Conservation (phyloP, 2,113 vertebrate species). For the Calonectris borealis region DNA sequence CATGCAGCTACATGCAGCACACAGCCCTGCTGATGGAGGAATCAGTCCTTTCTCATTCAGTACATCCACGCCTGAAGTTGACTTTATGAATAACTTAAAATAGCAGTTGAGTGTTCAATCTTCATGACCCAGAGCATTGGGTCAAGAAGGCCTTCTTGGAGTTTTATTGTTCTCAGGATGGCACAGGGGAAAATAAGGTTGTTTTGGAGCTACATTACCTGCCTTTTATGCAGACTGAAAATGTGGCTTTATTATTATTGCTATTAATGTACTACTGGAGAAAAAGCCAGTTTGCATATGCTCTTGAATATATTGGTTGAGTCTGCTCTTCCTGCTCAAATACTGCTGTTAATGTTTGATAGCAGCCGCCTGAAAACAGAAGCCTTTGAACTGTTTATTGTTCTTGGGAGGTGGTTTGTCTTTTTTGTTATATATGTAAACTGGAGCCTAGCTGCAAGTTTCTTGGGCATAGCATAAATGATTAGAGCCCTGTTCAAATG, state of each 20-base stretch:
- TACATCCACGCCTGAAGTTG: neutral
- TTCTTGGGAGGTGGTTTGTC: neutral
- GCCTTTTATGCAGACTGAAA: neutral
- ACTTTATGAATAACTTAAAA: neutral
- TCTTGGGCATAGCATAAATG: neutral
- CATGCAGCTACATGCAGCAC: neutral
- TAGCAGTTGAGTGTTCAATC: neutral
- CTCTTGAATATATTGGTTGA: neutral
- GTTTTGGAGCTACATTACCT: neutral
- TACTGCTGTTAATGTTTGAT: constrained; percentile 63
- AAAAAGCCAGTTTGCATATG: neutral
- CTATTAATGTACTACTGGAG: neutral
- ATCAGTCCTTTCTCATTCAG: neutral
- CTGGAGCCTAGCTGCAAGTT: neutral
- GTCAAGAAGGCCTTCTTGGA: neutral
- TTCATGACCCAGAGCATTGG: neutral
- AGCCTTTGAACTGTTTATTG: constrained; percentile 43
- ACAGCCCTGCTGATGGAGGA: neutral
- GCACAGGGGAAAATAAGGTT: neutral
- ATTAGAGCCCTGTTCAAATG: neutral
- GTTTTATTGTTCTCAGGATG: neutral
- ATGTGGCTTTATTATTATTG: neutral
- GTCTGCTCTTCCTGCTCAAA: constrained; percentile 14
- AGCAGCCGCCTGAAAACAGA: neutral
- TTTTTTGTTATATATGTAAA: neutral